A percentile compares a stretch with the other conserved stretches of the same genome.
These are phyloP conservation scores for Carassius carassius DNA, from an alignment of 2,113 vertebrate genomes.

Conservation along the genomic window DNA sequence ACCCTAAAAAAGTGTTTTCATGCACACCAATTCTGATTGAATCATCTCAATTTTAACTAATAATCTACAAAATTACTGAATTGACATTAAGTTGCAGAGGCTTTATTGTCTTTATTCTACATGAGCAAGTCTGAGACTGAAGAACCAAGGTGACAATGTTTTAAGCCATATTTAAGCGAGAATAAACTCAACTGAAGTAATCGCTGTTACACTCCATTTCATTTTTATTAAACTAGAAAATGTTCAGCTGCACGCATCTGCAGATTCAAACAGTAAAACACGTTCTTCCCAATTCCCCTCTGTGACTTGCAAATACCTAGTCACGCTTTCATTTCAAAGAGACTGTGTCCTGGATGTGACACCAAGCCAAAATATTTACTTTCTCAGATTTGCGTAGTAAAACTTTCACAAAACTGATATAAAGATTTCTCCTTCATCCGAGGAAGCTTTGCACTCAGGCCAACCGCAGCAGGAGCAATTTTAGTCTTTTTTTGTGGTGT, in stretches of 20 bases:
- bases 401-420: conserved; percentile 30
- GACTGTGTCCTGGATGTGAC: conserved; percentile 24
- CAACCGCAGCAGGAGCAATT: conserved; percentile 30
- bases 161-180: neutral
- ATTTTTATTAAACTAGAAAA: neutral
- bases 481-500: conserved; percentile 10
- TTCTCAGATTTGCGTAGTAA: conserved; percentile 17
- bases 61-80: neutral
- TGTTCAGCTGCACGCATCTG: conserved; percentile 36
- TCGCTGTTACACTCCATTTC: neutral
- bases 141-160: neutral
- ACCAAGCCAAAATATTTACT: conserved; percentile 43
- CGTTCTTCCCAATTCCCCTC: neutral
- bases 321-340: conserved; percentile 40
- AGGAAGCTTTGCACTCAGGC: conserved; percentile 31
- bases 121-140: neutral
- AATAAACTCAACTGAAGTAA: neutral
- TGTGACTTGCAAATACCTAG: conserved; percentile 28
- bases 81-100: neutral
- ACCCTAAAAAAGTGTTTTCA: neutral
- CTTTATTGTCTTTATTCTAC: neutral
- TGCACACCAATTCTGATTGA: neutral
- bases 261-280: conserved; percentile 45
- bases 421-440: conserved; percentile 39
- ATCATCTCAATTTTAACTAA: neutral